phyloP scores from a whole-genome alignment of 2,888 invertebrate species.

The Ophion obscuratus region DNA sequence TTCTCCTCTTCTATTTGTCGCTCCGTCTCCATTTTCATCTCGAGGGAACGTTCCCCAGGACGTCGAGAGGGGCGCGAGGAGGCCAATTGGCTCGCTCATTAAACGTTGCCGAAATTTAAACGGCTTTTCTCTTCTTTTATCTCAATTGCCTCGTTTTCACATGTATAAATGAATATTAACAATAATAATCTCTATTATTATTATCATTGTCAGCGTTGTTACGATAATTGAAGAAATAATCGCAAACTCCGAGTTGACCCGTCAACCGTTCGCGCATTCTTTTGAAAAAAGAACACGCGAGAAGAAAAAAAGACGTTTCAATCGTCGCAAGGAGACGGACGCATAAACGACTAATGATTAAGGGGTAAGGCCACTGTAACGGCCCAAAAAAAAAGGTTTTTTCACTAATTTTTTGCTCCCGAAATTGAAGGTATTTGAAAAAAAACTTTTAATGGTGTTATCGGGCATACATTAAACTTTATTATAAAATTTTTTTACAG shows the following conservation, averaged over 20 bases:
- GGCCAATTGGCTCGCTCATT: not conserved
- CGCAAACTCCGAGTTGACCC: conserved; percentile 13
- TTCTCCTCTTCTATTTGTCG: not conserved
- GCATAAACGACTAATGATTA: not conserved
- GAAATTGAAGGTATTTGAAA: too few relatives aligned
- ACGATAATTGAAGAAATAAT: conserved; percentile 19
- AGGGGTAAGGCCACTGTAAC: too few relatives aligned
- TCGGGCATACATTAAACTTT: too few relatives aligned
- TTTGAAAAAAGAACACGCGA: not conserved
- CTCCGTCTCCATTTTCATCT: not conserved
- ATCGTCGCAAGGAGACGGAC: not conserved
- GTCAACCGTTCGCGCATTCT: not conserved
- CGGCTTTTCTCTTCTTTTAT: not conserved
- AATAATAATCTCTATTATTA: conserved; percentile 14
- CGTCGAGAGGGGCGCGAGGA: not conserved
- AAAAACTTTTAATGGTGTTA: too few relatives aligned
- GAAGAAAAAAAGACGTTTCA: not conserved
- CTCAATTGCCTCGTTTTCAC: conserved; percentile 21
- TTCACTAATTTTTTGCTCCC: too few relatives aligned
- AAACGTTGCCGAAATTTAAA: conserved; percentile 12
- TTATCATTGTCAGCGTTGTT: not conserved
- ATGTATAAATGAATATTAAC: conserved; percentile 21
- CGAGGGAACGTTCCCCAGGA: not conserved
- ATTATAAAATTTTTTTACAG: too few relatives aligned
- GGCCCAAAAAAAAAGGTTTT: too few relatives aligned